Evolutionary conservation across 2,113 vertebrate genomes (phyloP).

Genomic region (Apeltes quadracus): DNA sequence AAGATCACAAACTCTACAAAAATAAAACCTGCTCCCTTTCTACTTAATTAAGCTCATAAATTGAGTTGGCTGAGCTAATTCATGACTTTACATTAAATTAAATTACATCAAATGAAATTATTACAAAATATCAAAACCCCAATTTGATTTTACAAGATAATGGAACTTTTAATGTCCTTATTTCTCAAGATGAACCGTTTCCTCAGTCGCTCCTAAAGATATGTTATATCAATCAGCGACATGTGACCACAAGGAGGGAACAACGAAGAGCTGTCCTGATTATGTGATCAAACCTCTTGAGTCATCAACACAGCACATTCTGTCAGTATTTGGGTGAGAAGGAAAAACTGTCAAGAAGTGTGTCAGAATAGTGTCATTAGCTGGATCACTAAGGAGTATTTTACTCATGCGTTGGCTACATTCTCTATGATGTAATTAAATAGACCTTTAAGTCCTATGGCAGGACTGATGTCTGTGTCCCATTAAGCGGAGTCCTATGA

Average conservation of each 20-base stretch:
- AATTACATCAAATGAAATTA: too few species aligned
- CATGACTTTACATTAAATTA: too few species aligned
- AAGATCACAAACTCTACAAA: not conserved
- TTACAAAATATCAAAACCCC: not conserved
- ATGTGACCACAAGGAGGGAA: not conserved
- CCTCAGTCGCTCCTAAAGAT: not conserved
- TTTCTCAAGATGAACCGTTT: not conserved
- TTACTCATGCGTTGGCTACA: not conserved
- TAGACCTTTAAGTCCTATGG: not conserved
- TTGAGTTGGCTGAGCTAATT: not conserved
- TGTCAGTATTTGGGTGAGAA: not conserved
- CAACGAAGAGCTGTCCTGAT: not conserved
- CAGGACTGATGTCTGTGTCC: slow-evolving; percentile 5
- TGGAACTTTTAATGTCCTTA: not conserved
- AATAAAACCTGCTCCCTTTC: not conserved
- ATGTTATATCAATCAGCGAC: not conserved
- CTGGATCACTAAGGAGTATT: not conserved
- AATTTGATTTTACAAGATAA: not conserved
- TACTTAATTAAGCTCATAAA: not conserved
- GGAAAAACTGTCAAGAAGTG: not conserved
- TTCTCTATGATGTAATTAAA: slow-evolving; percentile 3
- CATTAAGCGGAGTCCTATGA: slow-evolving; percentile 21
- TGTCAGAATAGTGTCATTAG: not conserved
- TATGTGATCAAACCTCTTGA: not conserved
- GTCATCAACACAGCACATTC: not conserved